Conservation (phyloP, 2,797 vertebrate genomes). For the Odontamblyopus rebecca region DNA sequence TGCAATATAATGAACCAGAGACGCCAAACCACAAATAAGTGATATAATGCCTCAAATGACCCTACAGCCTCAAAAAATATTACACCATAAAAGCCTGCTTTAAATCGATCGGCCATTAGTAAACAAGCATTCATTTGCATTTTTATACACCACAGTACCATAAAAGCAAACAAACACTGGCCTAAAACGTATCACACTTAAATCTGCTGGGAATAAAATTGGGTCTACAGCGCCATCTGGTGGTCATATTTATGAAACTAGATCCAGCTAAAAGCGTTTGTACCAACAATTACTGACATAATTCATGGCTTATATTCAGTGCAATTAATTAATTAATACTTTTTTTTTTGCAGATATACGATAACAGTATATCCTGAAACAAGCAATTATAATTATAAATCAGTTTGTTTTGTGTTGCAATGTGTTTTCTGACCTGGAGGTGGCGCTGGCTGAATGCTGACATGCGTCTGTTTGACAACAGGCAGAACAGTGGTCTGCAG, state of each 20-base stretch:
- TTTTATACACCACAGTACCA: not conserved
- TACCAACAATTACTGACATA: not conserved
- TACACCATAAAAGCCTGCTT: conserved; percentile 22
- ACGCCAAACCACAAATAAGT: conserved; percentile 26
- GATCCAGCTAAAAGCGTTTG: not conserved
- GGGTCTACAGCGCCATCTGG: conserved; percentile 59
- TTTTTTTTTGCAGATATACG: not conserved
- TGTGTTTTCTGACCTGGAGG: conserved; percentile 78
- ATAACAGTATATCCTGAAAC: not conserved
- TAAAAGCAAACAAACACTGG: not conserved
- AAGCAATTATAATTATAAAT: not conserved
- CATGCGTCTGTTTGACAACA: conserved; percentile 80
- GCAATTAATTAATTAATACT: not conserved
- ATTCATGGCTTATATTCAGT: not conserved
- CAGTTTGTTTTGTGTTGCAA: conserved; percentile 20
- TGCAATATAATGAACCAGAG: conserved; percentile 31
- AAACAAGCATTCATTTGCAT: not conserved
- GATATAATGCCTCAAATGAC: conserved; percentile 15
- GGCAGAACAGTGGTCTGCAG: conserved; percentile 81
- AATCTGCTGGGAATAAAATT: conserved; percentile 10
- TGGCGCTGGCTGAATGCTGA: conserved; percentile 86
- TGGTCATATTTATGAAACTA: conserved; percentile 32
- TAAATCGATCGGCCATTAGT: not conserved
- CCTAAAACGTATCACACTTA: not conserved
- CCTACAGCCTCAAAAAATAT: not conserved